phyloP scores from a whole-genome alignment of 2,888 invertebrate genomes.

The Sphaerophoria rueppellii region DNA sequence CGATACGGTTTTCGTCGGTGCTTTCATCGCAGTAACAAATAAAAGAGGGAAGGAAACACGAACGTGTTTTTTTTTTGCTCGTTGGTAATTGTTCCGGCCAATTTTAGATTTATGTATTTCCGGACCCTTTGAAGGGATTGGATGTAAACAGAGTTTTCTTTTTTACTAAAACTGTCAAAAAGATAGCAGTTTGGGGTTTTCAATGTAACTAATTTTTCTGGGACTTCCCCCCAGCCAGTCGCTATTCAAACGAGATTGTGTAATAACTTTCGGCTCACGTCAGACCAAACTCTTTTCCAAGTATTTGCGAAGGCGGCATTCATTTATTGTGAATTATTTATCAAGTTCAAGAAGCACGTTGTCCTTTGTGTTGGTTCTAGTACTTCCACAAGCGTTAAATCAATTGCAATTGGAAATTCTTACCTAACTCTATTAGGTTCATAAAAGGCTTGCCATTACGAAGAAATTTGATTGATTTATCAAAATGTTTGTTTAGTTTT shows the following conservation, averaged over 20 bases:
- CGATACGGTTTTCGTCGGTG: not conserved
- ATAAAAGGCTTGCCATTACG: not conserved
- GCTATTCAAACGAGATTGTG: not conserved
- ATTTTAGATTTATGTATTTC: constrained; percentile 17
- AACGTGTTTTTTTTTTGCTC: not conserved
- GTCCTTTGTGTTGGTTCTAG: not conserved
- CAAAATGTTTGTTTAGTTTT: not conserved
- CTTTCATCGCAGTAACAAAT: not conserved
- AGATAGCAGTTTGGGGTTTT: not conserved
- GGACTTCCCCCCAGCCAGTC: not conserved
- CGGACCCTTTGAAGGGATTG: constrained; percentile 4
- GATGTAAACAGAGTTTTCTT: not conserved
- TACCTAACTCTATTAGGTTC: not conserved
- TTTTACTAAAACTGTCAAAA: not conserved
- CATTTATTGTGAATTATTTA: not conserved
- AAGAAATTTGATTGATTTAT: constrained; percentile 25
- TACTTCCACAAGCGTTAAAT: not conserved
- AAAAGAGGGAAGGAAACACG: constrained; percentile 3
- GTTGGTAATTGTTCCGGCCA: constrained; percentile 11
- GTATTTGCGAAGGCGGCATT: not conserved
- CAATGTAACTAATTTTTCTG: not conserved
- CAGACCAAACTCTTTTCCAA: not conserved
- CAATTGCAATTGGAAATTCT: not conserved
- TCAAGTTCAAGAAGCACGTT: not conserved
- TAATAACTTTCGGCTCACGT: not conserved